Percentiles rank a stretch among this genome's conserved stretches.
phyloP scores from a whole-genome alignment of 2,113 vertebrate genomes.

The Sinocyclocheilus grahami region DNA sequence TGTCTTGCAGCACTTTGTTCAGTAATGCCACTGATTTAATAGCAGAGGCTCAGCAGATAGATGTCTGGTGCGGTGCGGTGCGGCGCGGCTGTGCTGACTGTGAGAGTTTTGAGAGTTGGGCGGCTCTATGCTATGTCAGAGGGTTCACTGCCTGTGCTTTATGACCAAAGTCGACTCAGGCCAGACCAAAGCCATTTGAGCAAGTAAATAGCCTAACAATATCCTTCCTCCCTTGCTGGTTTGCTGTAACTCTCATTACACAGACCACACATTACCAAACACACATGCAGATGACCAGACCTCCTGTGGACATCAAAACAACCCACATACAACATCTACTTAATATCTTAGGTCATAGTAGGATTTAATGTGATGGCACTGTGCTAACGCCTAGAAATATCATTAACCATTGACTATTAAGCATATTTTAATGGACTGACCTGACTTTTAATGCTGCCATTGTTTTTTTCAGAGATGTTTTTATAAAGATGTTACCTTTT shows the following conservation, averaged over 20 bases:
- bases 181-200: slow-evolving; percentile 31
- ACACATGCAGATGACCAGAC: slow-evolving; percentile 30
- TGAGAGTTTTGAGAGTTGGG: slow-evolving; percentile 13
- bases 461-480: background rate
- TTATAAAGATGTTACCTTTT: background rate
- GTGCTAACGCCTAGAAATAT: background rate
- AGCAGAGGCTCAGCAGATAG: slow-evolving; percentile 27
- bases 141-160: slow-evolving; percentile 21
- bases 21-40: background rate
- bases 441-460: background rate
- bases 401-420: background rate
- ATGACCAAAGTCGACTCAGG: background rate
- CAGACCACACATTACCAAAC: slow-evolving; percentile 17
- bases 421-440: background rate
- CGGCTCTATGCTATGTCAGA: background rate
- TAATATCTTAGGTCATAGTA: background rate
- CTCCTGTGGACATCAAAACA: slow-evolving; percentile 4
- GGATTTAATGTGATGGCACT: background rate
- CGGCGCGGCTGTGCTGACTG: background rate
- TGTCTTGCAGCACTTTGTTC: background rate
- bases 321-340: background rate
- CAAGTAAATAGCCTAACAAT: slow-evolving; percentile 14
- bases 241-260: slow-evolving; percentile 63
- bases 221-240: slow-evolving; percentile 60
- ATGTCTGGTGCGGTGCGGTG: background rate